Evolutionary conservation across 1,140 invertebrate species (phyloP).

Genomic region (Euura lappo): DNA sequence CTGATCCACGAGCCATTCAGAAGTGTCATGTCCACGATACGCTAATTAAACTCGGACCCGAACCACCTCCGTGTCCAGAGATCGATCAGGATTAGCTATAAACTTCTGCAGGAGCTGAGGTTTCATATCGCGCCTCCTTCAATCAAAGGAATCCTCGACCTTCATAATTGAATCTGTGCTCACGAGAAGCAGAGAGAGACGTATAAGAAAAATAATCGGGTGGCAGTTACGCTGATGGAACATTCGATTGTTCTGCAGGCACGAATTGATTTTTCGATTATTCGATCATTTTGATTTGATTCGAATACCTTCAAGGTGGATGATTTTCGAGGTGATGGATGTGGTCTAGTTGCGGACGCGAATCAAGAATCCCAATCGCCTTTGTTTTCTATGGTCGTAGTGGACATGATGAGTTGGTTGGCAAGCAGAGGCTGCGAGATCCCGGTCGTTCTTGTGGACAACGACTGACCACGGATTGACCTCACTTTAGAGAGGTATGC

Average conservation of each 20-base stretch:
- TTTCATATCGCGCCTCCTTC: no score
- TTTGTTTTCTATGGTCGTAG: not conserved
- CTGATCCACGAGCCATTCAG: not conserved
- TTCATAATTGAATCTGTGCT: no score
- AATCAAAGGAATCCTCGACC: no score
- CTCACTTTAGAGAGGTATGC: constrained; percentile 45
- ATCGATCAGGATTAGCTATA: not conserved
- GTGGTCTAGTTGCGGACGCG: not conserved
- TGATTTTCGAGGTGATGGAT: no score
- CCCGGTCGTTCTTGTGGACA: constrained; percentile 5
- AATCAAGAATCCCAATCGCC: not conserved
- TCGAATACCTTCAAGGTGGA: no score
- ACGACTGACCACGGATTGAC: constrained; percentile 41
- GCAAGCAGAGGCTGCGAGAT: constrained; percentile 24
- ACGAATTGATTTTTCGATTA: no score
- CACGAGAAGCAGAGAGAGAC: no score
- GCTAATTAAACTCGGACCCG: not conserved
- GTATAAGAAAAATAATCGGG: no score
- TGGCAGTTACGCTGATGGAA: no score
- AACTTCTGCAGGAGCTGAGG: not conserved
- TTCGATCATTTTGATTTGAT: no score
- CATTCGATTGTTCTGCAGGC: no score
- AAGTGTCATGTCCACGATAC: constrained; percentile 4
- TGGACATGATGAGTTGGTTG: not conserved
- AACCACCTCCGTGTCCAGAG: not conserved